Conservation (phyloP, 2,888 invertebrate genomes). For the Ochlodes sylvanus region DNA sequence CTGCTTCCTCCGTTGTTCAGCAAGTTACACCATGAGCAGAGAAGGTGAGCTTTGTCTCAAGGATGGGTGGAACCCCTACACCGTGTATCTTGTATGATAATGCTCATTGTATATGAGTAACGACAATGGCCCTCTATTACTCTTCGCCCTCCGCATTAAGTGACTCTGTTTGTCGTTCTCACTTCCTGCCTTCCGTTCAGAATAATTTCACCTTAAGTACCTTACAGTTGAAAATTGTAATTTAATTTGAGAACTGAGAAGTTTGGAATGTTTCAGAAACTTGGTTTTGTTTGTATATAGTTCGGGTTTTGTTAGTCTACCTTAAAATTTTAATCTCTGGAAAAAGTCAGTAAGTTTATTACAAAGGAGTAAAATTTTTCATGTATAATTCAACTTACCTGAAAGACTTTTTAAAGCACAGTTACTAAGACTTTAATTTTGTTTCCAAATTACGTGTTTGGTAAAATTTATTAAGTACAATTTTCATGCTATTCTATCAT, state of each 20-base stretch:
- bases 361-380: slow-evolving; percentile 8
- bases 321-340: slow-evolving; percentile 10
- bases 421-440: no score
- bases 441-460: no score
- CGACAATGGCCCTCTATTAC: slow-evolving; percentile 5
- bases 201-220: slow-evolving; percentile 57
- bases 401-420: no score
- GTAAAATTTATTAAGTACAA: no score
- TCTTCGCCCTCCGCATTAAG: slow-evolving; percentile 8
- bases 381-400: slow-evolving; percentile 37
- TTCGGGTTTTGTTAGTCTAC: neutral
- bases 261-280: slow-evolving; percentile 15
- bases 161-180: slow-evolving; percentile 71
- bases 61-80: neutral
- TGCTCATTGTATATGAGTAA: slow-evolving; percentile 10
- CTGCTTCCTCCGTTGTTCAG: no score
- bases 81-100: slow-evolving; percentile 1
- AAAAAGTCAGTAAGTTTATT: slow-evolving; percentile 8
- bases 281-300: slow-evolving; percentile 15
- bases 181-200: slow-evolving; percentile 69
- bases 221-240: slow-evolving; percentile 14
- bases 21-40: no score
- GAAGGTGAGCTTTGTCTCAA: neutral
- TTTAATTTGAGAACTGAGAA: slow-evolving; percentile 20
- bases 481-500: no score